Conservation (phyloP, 2,113 vertebrate species). For the Gymnogyps californianus region DNA sequence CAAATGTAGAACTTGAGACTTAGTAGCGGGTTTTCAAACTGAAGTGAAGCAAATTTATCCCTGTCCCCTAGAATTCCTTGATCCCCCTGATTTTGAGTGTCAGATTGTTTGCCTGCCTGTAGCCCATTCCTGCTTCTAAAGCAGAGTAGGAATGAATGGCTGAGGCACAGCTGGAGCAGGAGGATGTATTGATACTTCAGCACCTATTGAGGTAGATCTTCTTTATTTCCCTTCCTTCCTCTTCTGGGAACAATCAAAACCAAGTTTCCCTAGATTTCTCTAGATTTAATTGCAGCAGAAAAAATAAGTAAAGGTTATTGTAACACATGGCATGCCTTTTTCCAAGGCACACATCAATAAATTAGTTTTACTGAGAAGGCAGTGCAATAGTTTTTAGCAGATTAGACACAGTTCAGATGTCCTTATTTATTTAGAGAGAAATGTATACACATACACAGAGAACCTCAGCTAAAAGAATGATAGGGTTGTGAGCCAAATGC, state of each 20-base stretch:
- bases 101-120: neutral
- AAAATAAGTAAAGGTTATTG: neutral
- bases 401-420: neutral
- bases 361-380: neutral
- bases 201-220: neutral
- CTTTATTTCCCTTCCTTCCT: neutral
- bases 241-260: neutral
- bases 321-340: neutral
- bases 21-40: neutral
- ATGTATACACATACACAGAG: neutral
- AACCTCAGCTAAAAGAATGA: neutral
- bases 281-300: neutral
- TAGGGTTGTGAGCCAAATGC: neutral
- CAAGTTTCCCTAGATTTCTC: neutral
- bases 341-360: neutral
- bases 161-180: neutral
- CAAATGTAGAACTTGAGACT: neutral
- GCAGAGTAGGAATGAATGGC: neutral
- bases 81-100: neutral
- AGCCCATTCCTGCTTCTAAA: neutral
- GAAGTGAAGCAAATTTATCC: neutral
- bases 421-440: neutral
- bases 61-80: neutral
- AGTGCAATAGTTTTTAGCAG: neutral
- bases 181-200: neutral